Evolutionary conservation across 1,140 invertebrate species (phyloP).

Genomic region (Drosophila bocki): DNA sequence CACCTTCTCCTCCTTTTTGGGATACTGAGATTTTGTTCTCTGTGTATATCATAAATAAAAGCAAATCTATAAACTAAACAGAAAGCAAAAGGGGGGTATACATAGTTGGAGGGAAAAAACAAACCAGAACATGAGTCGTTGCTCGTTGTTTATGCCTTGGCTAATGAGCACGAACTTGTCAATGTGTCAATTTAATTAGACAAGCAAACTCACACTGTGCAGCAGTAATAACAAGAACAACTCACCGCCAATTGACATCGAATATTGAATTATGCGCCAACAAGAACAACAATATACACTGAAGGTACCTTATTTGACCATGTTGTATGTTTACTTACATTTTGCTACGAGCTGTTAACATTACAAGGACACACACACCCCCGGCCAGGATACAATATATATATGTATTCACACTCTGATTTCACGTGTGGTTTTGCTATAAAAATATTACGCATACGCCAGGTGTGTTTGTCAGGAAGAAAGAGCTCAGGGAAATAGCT

Average conservation of each 20-base stretch:
- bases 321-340: conserved; percentile 51
- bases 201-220: conserved; percentile 64
- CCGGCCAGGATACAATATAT: not conserved
- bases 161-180: conserved; percentile 83
- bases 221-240: conserved; percentile 8
- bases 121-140: conserved; percentile 51
- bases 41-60: conserved; percentile 72
- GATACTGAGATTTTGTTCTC: conserved; percentile 23
- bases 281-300: conserved; percentile 15
- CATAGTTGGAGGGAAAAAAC: not conserved
- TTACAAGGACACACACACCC: conserved; percentile 37
- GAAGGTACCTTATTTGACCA: conserved; percentile 30
- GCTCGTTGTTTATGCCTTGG: conserved; percentile 50
- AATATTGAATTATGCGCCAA: conserved; percentile 51
- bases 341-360: conserved; percentile 59
- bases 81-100: conserved; percentile 21
- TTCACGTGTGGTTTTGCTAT: not conserved
- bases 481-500: conserved; percentile 6
- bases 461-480: conserved; percentile 10
- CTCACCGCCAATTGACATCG: conserved; percentile 39
- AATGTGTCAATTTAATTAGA: conserved; percentile 85
- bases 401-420: conserved; percentile 2
- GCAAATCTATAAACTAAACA: conserved; percentile 84
- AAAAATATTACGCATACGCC: conserved; percentile 50
- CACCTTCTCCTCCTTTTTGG: not conserved